Base-by-base conservation (phyloP, 2,888 invertebrate species). In the Pristionchus mayeri region DNA sequence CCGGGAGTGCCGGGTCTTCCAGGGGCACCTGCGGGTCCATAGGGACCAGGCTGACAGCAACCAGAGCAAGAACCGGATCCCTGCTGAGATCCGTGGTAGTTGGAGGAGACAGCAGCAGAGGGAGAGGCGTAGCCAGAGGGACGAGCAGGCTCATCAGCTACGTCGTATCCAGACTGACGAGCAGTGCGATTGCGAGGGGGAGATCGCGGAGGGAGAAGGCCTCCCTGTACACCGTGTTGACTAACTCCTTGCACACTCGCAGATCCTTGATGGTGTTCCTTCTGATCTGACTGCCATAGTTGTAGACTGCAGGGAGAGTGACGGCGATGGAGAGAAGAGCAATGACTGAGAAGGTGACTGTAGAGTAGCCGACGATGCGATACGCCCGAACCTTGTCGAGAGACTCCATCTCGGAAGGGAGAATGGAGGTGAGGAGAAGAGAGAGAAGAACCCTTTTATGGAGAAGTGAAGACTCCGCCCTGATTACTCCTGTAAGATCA, bases 281-380 rank as follows among this genome's bases (percentile, higher is more conserved):
- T 44, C 82, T 44, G 48, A 82, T 82, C 24, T 82, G 44, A 30
- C n/a, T 18, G 9, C 30, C 82, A 50, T 82, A 82, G 82, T 82
- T 82, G 82, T 82, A 82, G 30, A 82, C 82, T 9, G 50, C 50
- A 37, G 82, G 82, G 4, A 82, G 82, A 44, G 82, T 82, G n/a
- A 82, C 48, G 30, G 82, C 63, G 24, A 82, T 82, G 44, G 82
- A 82, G 82, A 82, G 82, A 34, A 82, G 30, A 48, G 82, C 82
- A 34, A 82, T 67, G 21, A 52, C 82, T 3, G 82, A 82, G 82
- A 82, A 82, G 67, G 82, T 67, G 27, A 82, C 82, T 30, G 82
- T 67, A 1, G 82, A 63, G 37, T 82, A 82, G n/a, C 82, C 82
- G n/a, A 82, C 82, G 48, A 82, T 67, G 11, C 82, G 82, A 34